These are phyloP conservation scores for Alexandromys fortis DNA, from an alignment of 2,113 vertebrate species.

Conservation along the genomic window DNA sequence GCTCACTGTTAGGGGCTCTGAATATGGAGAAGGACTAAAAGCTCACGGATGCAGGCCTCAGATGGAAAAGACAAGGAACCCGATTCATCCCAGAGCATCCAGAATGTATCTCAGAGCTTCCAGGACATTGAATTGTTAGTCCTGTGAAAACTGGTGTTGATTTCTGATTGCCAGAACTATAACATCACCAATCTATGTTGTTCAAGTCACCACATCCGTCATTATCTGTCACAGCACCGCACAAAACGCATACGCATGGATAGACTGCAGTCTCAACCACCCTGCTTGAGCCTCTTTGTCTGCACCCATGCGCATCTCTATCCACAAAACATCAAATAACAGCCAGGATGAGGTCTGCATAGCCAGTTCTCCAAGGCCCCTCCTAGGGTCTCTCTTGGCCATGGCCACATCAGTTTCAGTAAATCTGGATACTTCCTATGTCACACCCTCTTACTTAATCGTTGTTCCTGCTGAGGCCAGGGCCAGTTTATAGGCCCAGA, in stretches of 20 bases:
- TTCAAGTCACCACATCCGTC: not conserved
- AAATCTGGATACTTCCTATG: not conserved
- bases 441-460: not conserved
- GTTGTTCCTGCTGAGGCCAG: not conserved
- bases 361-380: not conserved
- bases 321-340: not conserved
- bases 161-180: not conserved
- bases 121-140: not conserved
- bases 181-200: not conserved
- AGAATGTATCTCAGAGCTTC: not conserved
- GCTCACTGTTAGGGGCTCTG: not conserved
- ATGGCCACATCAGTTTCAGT: too few relatives aligned
- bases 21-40: not conserved
- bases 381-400: not conserved
- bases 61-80: not conserved
- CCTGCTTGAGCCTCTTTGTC: not conserved
- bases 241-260: not conserved
- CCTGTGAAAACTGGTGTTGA: not conserved
- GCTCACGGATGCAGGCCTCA: not conserved
- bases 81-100: not conserved
- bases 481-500: not conserved
- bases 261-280: not conserved
- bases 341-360: not conserved
- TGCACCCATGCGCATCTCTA: not conserved
- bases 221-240: not conserved